phyloP scores from a whole-genome alignment of 2,113 vertebrate species.

The Festucalex cinctus region DNA sequence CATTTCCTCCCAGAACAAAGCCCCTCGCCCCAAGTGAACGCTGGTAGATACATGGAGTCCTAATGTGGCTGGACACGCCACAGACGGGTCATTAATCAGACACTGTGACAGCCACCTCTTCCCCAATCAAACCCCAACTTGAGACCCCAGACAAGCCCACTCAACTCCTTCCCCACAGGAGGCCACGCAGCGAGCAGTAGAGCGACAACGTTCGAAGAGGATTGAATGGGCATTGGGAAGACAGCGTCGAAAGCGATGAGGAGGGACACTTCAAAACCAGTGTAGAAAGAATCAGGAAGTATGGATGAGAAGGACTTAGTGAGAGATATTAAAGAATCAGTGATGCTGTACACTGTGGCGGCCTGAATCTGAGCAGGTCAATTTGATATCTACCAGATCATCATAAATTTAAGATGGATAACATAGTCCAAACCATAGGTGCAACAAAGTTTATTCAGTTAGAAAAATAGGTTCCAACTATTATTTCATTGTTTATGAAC shows the following conservation, averaged over 20 bases:
- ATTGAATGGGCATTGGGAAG: slow-evolving; percentile 54
- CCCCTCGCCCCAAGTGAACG: slow-evolving; percentile 87
- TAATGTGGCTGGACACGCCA: slow-evolving; percentile 99
- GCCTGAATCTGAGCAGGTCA: background rate
- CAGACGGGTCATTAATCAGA: slow-evolving; percentile 99
- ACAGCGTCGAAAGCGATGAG: slow-evolving; percentile 55
- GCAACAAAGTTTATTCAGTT: background rate
- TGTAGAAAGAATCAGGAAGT: slow-evolving; percentile 27
- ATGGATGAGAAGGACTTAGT: slow-evolving; percentile 14
- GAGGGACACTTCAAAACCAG: slow-evolving; percentile 41
- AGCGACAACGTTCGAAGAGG: slow-evolving; percentile 52
- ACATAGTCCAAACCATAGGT: background rate
- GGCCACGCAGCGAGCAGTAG: slow-evolving; percentile 51
- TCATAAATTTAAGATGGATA: slow-evolving; percentile 4
- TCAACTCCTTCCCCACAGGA: slow-evolving; percentile 68
- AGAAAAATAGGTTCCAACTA: background rate
- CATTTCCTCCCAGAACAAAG: slow-evolving; percentile 99
- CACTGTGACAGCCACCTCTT: slow-evolving; percentile 90
- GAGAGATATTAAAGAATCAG: slow-evolving; percentile 33
- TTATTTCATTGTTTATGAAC: too few species aligned
- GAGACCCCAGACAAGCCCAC: slow-evolving; percentile 69
- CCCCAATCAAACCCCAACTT: slow-evolving; percentile 65
- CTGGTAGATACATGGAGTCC: slow-evolving; percentile 96
- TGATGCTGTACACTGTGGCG: slow-evolving; percentile 13
- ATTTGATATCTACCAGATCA: slow-evolving; percentile 16